Conservation (phyloP, 2,113 vertebrate genomes). For the Guaruba guarouba region DNA sequence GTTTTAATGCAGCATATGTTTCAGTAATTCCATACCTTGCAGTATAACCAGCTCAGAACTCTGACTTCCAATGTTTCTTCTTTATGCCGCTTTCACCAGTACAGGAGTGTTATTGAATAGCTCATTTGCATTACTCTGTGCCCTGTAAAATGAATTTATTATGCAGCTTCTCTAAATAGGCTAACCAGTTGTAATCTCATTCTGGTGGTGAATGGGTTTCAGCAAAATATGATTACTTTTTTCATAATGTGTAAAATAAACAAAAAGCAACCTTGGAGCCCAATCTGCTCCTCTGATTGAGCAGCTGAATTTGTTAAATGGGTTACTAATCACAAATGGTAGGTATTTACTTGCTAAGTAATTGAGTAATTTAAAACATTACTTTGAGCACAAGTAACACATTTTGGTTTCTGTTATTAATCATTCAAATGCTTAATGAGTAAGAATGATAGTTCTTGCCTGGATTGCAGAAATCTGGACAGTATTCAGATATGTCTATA, state of each 20-base stretch:
- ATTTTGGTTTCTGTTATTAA: neutral
- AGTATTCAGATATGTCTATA: accelerated
- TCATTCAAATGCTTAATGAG: neutral
- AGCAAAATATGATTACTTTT: slow-evolving; percentile 16
- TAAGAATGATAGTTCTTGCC: neutral
- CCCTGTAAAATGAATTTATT: slow-evolving; percentile 62
- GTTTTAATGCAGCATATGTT: neutral
- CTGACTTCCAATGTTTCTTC: slow-evolving; percentile 45
- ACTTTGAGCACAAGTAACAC: neutral
- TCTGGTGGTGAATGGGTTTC: neutral
- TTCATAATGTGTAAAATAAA: slow-evolving; percentile 1
- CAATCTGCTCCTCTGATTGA: neutral
- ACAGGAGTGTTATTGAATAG: neutral
- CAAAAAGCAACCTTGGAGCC: neutral
- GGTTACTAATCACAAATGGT: neutral
- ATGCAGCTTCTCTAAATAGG: slow-evolving; percentile 40
- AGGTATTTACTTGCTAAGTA: slow-evolving; percentile 3
- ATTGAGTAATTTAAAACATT: slow-evolving; percentile 10
- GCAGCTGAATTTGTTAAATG: neutral
- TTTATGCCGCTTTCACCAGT: slow-evolving; percentile 28
- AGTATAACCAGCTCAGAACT: neutral
- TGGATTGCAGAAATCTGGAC: neutral
- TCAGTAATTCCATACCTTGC: neutral
- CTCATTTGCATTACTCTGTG: slow-evolving; percentile 59
- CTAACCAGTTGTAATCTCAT: slow-evolving; percentile 57